phyloP scores from a whole-genome alignment of 53 echinoderm and acorn worm genomes.

The Mesocentrotus franciscanus region DNA sequence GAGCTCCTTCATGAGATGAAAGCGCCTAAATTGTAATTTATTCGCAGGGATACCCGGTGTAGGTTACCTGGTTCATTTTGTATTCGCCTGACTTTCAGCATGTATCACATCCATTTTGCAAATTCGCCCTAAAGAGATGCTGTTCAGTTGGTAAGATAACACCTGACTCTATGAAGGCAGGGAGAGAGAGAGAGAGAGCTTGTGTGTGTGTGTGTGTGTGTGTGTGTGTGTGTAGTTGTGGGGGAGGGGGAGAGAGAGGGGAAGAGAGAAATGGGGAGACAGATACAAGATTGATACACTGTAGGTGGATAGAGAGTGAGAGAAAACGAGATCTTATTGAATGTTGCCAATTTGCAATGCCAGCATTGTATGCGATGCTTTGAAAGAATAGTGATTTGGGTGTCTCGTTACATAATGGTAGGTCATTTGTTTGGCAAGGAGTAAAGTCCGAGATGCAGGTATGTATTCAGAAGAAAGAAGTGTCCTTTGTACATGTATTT shows the following conservation, averaged over 20 bases:
- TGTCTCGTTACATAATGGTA: not conserved
- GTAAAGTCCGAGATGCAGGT: not conserved
- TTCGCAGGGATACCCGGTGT: not conserved
- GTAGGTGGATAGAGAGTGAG: not conserved
- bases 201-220: too few relatives aligned
- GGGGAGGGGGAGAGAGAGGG: not conserved
- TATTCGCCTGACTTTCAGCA: not conserved
- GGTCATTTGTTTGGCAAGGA: not conserved
- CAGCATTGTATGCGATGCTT: not conserved
- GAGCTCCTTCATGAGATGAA: not conserved
- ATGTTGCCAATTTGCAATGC: constrained; percentile 1
- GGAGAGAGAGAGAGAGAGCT: not conserved
- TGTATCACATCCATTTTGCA: not conserved
- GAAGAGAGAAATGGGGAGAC: not conserved
- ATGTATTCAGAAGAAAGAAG: too few relatives aligned
- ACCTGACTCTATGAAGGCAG: not conserved
- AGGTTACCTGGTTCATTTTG: constrained; percentile 7
- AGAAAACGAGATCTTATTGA: not conserved
- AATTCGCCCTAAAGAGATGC: not conserved
- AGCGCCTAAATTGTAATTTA: constrained; percentile 11
- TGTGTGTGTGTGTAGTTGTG: too few relatives aligned
- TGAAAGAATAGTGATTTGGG: not conserved
- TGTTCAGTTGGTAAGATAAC: constrained; percentile 3
- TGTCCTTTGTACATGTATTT: not conserved
- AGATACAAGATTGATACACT: too few relatives aligned